Evolutionary conservation across 2,113 vertebrate species (phyloP).

Genomic region (Mohoua ochrocephala): DNA sequence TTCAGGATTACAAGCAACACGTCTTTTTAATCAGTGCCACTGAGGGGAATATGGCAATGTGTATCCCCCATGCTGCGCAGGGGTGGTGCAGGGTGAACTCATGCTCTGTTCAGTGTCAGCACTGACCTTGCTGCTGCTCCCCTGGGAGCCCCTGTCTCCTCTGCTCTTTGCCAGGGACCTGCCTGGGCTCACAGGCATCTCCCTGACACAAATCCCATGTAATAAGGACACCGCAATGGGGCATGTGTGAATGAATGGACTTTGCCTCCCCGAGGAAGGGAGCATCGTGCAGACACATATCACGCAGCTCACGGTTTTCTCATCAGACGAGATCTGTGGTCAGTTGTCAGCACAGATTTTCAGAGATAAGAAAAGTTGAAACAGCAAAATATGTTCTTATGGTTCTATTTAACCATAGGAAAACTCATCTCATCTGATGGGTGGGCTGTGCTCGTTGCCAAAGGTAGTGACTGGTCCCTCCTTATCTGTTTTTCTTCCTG

Average conservation of each 20-base stretch:
- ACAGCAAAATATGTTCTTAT: neutral
- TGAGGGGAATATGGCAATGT: accelerated
- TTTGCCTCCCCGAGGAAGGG: accelerated
- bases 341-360: neutral
- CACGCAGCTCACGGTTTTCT: neutral
- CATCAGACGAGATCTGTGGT: neutral
- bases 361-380: neutral
- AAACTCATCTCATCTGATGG: neutral
- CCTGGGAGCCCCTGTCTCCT: neutral
- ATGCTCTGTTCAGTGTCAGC: neutral
- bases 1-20: neutral
- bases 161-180: neutral
- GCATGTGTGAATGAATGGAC: accelerated
- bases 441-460: neutral
- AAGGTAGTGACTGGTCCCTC: too few species aligned
- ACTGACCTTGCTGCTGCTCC: neutral
- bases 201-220: accelerated
- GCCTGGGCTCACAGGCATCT: accelerated
- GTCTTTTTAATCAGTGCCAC: neutral
- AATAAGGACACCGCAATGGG: accelerated
- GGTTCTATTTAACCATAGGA: neutral
- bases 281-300: accelerated
- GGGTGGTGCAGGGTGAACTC: neutral
- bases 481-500: neutral
- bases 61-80: accelerated